Conservation (phyloP, 2,888 invertebrate genomes). For the Eristalinus aeneus region DNA sequence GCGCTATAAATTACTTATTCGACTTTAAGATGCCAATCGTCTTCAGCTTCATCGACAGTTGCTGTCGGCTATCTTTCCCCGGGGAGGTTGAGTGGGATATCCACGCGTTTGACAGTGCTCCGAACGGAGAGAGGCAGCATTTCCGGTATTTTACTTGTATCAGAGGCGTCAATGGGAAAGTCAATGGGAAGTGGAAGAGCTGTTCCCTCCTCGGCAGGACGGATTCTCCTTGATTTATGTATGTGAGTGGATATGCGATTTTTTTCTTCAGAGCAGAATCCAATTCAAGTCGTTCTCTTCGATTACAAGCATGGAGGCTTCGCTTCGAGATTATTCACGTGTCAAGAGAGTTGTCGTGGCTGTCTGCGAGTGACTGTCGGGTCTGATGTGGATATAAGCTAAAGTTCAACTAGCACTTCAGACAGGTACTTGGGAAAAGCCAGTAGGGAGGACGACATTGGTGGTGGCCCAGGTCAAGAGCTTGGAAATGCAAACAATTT, state of each 20-base stretch:
- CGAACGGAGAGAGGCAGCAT: background rate
- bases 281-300: background rate
- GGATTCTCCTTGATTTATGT: background rate
- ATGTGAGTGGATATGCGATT: background rate
- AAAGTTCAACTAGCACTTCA: background rate
- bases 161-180: background rate
- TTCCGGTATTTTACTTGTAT: background rate
- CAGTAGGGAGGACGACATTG: background rate
- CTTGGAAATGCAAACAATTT: background rate
- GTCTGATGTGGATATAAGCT: background rate
- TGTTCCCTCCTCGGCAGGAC: background rate
- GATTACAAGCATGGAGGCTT: background rate
- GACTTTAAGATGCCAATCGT: background rate
- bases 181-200: background rate
- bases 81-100: background rate
- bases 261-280: background rate
- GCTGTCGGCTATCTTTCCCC: background rate
- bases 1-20: background rate
- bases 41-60: background rate
- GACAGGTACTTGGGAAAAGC: background rate
- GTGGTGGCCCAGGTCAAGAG: too few species aligned
- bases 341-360: background rate
- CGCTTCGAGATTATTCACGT: background rate
- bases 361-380: background rate
- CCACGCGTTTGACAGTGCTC: background rate